Percentiles rank a stretch among this genome's conserved stretches.
These are phyloP conservation scores for Aphaenogaster floridana DNA, from an alignment of 1,140 invertebrate species.

Conservation along the genomic window DNA sequence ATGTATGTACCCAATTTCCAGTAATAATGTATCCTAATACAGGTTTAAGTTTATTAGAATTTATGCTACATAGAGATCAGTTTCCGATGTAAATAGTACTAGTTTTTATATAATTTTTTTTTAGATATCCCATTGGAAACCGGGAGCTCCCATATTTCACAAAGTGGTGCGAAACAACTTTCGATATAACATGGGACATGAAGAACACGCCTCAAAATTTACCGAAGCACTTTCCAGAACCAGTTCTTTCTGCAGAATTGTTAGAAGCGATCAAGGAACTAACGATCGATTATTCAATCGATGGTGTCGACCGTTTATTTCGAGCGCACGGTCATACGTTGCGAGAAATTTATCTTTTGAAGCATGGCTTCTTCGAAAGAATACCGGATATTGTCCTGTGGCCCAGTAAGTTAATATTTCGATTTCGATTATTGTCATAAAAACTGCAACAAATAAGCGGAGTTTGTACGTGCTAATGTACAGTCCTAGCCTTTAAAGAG, in stretches of 20 bases:
- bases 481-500: not conserved
- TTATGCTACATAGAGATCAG: too few species aligned
- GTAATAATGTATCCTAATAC: too few species aligned
- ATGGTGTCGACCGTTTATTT: constrained; percentile 94
- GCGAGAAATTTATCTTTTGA: constrained; percentile 94
- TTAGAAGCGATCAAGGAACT: constrained; percentile 88
- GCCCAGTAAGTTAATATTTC: constrained; percentile 89
- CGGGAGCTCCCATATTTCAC: constrained; percentile 92
- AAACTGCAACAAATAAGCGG: not conserved
- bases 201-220: constrained; percentile 85
- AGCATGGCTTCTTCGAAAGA: constrained; percentile 91
- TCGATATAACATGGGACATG: constrained; percentile 89
- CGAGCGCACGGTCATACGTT: constrained; percentile 98
- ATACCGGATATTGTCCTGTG: constrained; percentile 98
- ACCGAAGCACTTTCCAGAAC: constrained; percentile 87
- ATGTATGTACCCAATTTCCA: too few species aligned
- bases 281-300: constrained; percentile 91
- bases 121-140: constrained; percentile 94
- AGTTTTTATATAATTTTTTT: constrained; percentile 56
- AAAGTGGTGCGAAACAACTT: constrained; percentile 92
- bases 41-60: too few species aligned
- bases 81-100: not conserved
- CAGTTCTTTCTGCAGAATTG: constrained; percentile 88
- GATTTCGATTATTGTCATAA: not conserved
- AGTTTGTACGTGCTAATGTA: not conserved